phyloP scores from a whole-genome alignment of 2,888 invertebrate species.

The Eurytoma californica region DNA sequence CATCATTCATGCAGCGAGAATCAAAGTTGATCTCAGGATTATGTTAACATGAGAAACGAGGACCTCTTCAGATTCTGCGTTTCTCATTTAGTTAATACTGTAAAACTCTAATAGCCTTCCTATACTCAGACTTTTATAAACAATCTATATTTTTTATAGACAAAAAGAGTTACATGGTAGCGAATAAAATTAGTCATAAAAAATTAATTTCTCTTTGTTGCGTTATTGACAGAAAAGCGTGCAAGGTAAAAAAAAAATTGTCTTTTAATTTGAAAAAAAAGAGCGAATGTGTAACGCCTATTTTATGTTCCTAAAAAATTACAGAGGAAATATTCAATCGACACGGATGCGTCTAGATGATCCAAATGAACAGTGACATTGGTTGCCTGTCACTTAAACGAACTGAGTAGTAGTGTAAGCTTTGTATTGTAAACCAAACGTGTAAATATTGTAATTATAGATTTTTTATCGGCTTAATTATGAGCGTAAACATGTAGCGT shows the following conservation, averaged over 20 bases:
- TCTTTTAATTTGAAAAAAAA: background rate
- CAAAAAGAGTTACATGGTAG: background rate
- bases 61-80: constrained; percentile 2
- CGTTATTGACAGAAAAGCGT: background rate
- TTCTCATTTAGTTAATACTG: constrained; percentile 30
- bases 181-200: background rate
- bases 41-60: constrained; percentile 39
- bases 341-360: background rate
- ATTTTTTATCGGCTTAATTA: constrained; percentile 26
- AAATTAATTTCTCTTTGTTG: background rate
- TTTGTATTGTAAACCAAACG: constrained; percentile 32
- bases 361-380: constrained; percentile 26
- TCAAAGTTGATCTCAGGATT: constrained; percentile 38
- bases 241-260: background rate
- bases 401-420: constrained; percentile 42
- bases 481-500: background rate
- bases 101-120: constrained; percentile 6
- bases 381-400: constrained; percentile 19
- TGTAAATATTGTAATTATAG: constrained; percentile 43
- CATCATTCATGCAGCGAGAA: constrained; percentile 28
- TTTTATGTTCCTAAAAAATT: constrained; percentile 28
- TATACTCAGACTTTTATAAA: constrained; percentile 17
- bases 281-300: background rate
- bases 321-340: constrained; percentile 11
- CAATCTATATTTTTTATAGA: background rate